These are phyloP conservation scores for Rhingia rostrata DNA, from an alignment of 2,888 invertebrate genomes.

Conservation along the genomic window DNA sequence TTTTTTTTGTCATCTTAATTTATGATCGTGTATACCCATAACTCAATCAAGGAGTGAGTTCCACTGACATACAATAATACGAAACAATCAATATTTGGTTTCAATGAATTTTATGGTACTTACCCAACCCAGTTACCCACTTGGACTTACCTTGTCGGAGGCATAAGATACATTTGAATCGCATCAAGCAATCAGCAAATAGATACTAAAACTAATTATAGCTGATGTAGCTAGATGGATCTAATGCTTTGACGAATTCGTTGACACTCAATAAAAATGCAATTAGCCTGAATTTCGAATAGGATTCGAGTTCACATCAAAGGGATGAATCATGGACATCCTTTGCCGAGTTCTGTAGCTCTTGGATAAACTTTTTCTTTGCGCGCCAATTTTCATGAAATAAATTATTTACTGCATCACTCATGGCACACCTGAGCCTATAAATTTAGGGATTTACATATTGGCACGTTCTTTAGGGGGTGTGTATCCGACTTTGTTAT, in stretches of 20 bases:
- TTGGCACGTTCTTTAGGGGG: neutral
- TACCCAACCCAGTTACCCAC: slow-evolving; percentile 19
- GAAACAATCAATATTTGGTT: slow-evolving; percentile 49
- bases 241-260: slow-evolving; percentile 57
- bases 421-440: slow-evolving; percentile 43
- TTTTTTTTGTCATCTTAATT: slow-evolving; percentile 42
- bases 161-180: slow-evolving; percentile 27
- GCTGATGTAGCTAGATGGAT: neutral
- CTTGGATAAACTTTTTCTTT: neutral
- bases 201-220: slow-evolving; percentile 22
- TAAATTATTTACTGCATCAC: slow-evolving; percentile 55
- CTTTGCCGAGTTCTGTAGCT: neutral
- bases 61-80: slow-evolving; percentile 19
- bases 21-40: slow-evolving; percentile 28
- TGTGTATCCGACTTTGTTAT: slow-evolving; percentile 3
- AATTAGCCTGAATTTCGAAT: slow-evolving; percentile 63
- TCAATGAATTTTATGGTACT: slow-evolving; percentile 28
- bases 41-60: slow-evolving; percentile 8
- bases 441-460: slow-evolving; percentile 7
- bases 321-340: slow-evolving; percentile 29
- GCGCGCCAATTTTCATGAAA: slow-evolving; percentile 48
- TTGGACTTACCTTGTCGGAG: slow-evolving; percentile 2
- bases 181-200: slow-evolving; percentile 11
- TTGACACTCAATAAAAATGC: slow-evolving; percentile 69
- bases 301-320: slow-evolving; percentile 42